phyloP scores from a whole-genome alignment of 2,888 invertebrate species.

The Sceliomorpha sp. region DNA sequence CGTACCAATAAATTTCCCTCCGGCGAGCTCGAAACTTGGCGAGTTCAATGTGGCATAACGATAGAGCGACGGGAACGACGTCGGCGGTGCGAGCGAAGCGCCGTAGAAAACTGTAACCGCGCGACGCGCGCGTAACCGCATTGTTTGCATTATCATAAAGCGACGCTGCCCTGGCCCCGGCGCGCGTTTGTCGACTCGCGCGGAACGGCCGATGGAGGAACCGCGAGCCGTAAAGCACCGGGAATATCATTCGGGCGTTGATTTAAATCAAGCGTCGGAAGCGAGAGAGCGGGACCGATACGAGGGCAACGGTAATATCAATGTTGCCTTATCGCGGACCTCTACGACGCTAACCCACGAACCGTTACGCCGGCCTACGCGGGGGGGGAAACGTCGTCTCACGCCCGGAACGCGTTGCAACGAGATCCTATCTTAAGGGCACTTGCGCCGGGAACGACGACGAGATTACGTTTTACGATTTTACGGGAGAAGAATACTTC shows the following conservation, averaged over 20 bases:
- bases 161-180: no score
- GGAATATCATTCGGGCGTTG: constrained; percentile 23
- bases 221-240: constrained; percentile 16
- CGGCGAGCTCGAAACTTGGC: constrained; percentile 45
- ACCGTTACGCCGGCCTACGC: no score
- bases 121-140: not conserved
- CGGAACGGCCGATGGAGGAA: constrained; percentile 4
- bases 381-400: no score
- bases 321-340: constrained; percentile 7
- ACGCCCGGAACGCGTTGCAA: no score
- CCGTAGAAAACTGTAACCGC: constrained; percentile 31
- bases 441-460: no score
- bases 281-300: no score
- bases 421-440: no score
- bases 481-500: no score
- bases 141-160: constrained; percentile 32
- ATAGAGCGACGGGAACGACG: constrained; percentile 16
- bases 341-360: no score
- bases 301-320: not conserved
- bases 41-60: constrained; percentile 56
- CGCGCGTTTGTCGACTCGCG: no score
- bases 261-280: constrained; percentile 2
- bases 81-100: not conserved
- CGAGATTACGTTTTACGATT: no score
- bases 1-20: constrained; percentile 52